Evolutionary conservation across 2,113 vertebrate genomes (phyloP).

Genomic region (Indri indri): DNA sequence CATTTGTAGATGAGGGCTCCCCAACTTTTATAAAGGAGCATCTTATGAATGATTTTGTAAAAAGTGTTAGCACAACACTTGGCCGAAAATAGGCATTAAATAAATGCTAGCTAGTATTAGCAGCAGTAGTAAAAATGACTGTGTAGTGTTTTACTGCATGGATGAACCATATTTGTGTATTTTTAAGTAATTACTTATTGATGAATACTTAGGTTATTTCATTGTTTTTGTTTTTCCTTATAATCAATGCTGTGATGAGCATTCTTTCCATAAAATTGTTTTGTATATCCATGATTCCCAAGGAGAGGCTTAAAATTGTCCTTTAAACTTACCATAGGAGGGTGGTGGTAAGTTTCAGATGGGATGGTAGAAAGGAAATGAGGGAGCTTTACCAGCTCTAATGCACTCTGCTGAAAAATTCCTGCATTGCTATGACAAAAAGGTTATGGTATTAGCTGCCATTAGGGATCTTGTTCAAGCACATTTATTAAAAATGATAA

Average conservation of each 20-base stretch:
- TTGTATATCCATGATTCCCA: not conserved
- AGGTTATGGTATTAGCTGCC: not conserved
- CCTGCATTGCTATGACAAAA: not conserved
- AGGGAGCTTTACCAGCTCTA: not conserved
- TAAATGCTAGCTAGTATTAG: conserved; percentile 25
- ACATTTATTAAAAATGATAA: conserved; percentile 17
- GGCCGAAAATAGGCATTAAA: not conserved
- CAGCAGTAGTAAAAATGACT: not conserved
- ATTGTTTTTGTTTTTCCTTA: not conserved
- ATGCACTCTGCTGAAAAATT: not conserved
- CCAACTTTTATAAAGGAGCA: conserved; percentile 21
- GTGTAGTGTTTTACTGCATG: not conserved
- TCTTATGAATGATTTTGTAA: conserved; percentile 14
- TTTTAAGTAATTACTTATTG: not conserved
- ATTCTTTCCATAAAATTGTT: not conserved
- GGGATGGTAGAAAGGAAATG: not conserved
- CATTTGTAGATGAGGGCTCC: not conserved
- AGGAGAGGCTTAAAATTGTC: not conserved
- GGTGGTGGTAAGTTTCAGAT: not conserved
- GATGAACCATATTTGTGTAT: not conserved
- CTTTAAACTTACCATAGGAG: not conserved
- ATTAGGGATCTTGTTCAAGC: not conserved
- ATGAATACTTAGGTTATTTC: not conserved
- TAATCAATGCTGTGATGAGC: not conserved
- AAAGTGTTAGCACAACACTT: not conserved